Percentiles rank a stretch among this genome's conserved stretches.
Evolutionary conservation across 2,888 invertebrate genomes (phyloP).

Genomic region (Carpatolechia fugitivella): DNA sequence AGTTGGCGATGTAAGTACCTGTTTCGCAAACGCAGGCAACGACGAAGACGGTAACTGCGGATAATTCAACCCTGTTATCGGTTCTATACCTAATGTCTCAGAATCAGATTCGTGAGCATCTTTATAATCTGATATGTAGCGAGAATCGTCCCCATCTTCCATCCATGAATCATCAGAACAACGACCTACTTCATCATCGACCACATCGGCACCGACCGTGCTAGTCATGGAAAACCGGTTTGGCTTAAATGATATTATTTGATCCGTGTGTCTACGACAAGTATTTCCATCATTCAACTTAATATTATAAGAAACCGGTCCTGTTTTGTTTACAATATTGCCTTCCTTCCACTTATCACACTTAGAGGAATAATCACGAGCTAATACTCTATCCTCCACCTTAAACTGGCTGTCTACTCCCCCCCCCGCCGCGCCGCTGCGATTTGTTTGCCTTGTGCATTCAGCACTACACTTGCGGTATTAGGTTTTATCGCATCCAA

Average conservation of each 20-base stretch:
- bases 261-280: conserved; percentile 12
- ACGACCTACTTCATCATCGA: no score
- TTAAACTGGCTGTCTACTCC: background rate
- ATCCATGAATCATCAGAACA: no score
- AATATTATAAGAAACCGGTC: conserved; percentile 17
- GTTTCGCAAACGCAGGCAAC: no score
- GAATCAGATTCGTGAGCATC: no score
- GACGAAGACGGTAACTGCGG: no score
- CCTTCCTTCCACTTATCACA: conserved; percentile 16
- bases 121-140: no score
- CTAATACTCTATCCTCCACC: conserved; percentile 10
- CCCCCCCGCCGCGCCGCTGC: background rate
- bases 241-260: background rate
- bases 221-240: no score
- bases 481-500: conserved; percentile 22
- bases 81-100: no score
- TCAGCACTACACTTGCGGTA: background rate
- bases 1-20: no score
- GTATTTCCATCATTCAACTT: conserved; percentile 1
- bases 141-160: no score
- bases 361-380: conserved; percentile 7
- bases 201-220: no score
- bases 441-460: background rate
- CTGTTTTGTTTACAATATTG: background rate
- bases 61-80: no score